These are phyloP conservation scores for Hyla sarda DNA, from an alignment of 2,113 vertebrate genomes.

Conservation along the genomic window DNA sequence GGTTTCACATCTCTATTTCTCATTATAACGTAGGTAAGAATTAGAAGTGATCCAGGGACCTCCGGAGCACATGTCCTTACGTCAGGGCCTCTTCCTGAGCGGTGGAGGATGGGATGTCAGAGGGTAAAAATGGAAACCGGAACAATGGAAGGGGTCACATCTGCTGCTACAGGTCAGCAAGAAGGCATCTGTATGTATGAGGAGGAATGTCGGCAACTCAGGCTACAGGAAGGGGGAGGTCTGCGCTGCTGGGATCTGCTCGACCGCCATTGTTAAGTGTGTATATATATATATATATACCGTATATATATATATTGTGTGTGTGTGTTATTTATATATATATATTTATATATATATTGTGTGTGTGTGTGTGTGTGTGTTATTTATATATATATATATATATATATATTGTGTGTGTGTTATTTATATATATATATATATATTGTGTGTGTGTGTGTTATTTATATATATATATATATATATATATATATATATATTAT, in stretches of 20 bases:
- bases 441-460: no score
- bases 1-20: not conserved
- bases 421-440: no score
- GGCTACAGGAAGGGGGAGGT: not conserved
- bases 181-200: conserved; percentile 26
- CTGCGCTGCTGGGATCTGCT: not conserved
- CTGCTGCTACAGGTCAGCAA: conserved; percentile 45
- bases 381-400: no score
- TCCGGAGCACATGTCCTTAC: conserved; percentile 10
- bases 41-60: conserved; percentile 15
- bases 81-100: conserved; percentile 17
- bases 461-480: no score
- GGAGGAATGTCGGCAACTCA: conserved; percentile 31
- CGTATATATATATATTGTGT: not conserved
- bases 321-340: no score
- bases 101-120: not conserved
- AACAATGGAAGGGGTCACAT: conserved; percentile 45
- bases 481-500: no score
- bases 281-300: no score
- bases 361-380: no score
- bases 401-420: no score
- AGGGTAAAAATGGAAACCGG: conserved; percentile 19
- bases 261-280: not conserved
- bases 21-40: not conserved
- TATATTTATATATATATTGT: no score